phyloP scores from a whole-genome alignment of 2,113 vertebrate species.

The Rhegmatorhina hoffmannsi region DNA sequence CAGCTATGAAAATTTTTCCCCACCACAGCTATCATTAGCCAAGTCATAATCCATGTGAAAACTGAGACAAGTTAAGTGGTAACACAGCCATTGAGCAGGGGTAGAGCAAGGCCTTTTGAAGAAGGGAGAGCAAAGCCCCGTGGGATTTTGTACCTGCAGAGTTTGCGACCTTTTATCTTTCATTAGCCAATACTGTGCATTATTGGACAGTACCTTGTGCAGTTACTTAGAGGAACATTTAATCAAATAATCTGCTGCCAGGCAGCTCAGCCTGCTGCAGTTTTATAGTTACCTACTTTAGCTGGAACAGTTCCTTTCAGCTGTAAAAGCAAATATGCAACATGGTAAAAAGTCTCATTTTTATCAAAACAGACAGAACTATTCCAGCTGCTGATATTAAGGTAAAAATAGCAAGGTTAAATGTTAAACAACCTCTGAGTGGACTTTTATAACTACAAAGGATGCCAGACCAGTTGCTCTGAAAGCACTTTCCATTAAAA shows the following conservation, averaged over 20 bases:
- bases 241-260: conserved; percentile 59
- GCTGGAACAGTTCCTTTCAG: conserved; percentile 44
- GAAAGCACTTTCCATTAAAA: conserved; percentile 8
- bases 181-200: not conserved
- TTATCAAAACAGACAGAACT: conserved; percentile 67
- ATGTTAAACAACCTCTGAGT: conserved; percentile 60
- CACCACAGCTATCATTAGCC: not conserved
- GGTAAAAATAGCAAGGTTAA: conserved; percentile 65
- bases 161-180: not conserved
- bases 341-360: conserved; percentile 39
- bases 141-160: not conserved
- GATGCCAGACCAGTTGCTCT: conserved; percentile 24
- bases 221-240: conserved; percentile 56
- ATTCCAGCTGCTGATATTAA: conserved; percentile 46
- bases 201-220: not conserved
- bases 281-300: conserved; percentile 44
- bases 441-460: conserved; percentile 55
- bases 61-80: not conserved
- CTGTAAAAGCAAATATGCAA: conserved; percentile 59
- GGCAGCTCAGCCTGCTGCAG: conserved; percentile 20
- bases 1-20: not conserved
- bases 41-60: fast-evolving
- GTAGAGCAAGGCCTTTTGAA: not conserved
- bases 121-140: not conserved
- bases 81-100: not conserved